Evolutionary conservation across 2,888 invertebrate genomes (phyloP).

Genomic region (Ypsolopha scabrella): DNA sequence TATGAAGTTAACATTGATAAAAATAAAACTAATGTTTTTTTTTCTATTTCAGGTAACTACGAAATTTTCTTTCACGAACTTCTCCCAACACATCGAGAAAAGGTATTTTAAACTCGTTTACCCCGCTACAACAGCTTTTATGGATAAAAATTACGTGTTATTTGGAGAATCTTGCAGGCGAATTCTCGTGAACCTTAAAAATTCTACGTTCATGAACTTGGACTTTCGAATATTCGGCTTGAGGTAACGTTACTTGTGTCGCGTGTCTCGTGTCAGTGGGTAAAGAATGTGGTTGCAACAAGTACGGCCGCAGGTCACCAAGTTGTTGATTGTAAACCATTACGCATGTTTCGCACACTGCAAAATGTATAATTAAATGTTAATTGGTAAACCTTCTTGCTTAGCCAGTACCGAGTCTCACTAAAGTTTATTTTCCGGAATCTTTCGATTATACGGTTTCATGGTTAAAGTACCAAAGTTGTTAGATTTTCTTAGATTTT

Average conservation of each 20-base stretch:
- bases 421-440: background rate
- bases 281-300: conserved; percentile 31
- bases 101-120: background rate
- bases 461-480: no score
- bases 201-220: background rate
- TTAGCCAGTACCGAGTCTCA: background rate
- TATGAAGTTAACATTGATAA: no score
- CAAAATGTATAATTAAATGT: no score
- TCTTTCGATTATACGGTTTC: background rate
- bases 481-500: background rate
- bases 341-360: background rate
- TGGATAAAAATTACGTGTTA: background rate
- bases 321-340: background rate
- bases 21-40: background rate
- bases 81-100: background rate
- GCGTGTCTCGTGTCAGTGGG: conserved; percentile 22
- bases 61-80: background rate
- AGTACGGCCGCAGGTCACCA: conserved; percentile 21
- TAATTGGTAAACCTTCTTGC: no score
- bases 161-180: background rate
- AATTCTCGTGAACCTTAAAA: background rate
- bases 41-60: background rate
- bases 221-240: conserved; percentile 8
- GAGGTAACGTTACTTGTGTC: conserved; percentile 18
- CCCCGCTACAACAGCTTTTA: background rate